phyloP scores from a whole-genome alignment of 2,797 vertebrate genomes.

The Florisuga fusca region DNA sequence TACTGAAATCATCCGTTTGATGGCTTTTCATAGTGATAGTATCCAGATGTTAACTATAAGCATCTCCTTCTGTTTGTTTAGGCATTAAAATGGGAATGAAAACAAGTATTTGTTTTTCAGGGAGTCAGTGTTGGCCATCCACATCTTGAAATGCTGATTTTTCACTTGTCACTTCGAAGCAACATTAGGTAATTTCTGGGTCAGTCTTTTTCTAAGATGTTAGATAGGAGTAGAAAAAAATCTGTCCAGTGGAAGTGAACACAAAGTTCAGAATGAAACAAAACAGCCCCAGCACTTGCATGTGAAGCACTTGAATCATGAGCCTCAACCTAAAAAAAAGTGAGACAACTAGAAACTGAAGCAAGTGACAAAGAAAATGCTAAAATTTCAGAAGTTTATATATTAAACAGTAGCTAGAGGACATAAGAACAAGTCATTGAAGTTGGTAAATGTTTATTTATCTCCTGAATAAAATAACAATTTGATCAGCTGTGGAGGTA shows the following conservation, averaged over 20 bases:
- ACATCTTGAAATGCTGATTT: neutral
- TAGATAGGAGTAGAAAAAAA: neutral
- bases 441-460: constrained; percentile 20
- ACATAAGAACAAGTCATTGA: neutral
- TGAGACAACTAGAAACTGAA: neutral
- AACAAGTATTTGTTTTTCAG: constrained; percentile 10
- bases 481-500: neutral
- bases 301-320: neutral
- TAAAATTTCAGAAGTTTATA: neutral
- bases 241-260: neutral
- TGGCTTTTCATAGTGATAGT: constrained; percentile 12
- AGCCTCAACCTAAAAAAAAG: neutral
- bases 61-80: constrained; percentile 12
- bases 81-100: constrained; percentile 18
- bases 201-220: neutral
- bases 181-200: neutral
- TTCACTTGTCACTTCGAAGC: neutral
- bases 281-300: neutral
- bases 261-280: neutral
- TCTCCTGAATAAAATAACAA: neutral
- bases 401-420: neutral
- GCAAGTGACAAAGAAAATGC: neutral
- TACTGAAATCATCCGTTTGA: constrained; percentile 21
- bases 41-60: constrained; percentile 67
- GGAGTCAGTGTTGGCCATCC: neutral